A percentile compares a stretch with the other conserved stretches of the same genome.
Conservation (phyloP, 2,113 vertebrate genomes). For the Hippocampus abdominalis region DNA sequence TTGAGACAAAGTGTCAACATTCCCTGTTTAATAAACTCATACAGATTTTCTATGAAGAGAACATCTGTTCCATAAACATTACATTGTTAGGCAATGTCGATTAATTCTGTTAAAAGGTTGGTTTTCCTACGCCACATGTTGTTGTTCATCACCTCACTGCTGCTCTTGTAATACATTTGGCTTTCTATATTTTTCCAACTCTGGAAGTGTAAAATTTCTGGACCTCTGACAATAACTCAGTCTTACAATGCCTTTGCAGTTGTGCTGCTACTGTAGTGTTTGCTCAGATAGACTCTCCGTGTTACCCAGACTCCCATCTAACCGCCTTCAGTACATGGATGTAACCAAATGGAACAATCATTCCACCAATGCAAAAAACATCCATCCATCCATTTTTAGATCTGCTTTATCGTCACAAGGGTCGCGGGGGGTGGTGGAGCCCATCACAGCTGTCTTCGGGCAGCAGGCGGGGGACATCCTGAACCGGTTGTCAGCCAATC, state of each 20-base stretch:
- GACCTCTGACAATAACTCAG: background rate
- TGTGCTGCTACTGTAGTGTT: background rate
- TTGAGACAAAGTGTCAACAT: slow-evolving; percentile 13
- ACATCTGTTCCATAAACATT: slow-evolving; percentile 1
- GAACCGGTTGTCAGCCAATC: no score
- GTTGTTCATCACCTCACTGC: background rate
- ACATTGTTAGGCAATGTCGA: background rate
- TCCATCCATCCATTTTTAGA: no score
- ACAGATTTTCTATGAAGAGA: slow-evolving; percentile 9
- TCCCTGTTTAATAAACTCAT: slow-evolving; percentile 19
- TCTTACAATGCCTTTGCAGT: no score
- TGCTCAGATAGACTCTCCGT: background rate
- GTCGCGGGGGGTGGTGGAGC: no score
- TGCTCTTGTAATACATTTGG: background rate
- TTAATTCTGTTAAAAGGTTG: background rate
- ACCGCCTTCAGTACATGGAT: background rate
- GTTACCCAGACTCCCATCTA: background rate
- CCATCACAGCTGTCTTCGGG: no score
- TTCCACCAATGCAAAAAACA: background rate
- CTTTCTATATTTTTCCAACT: background rate
- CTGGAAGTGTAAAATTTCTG: background rate
- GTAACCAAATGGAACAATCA: background rate
- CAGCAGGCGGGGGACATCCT: no score
- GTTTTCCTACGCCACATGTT: background rate
- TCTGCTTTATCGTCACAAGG: no score